Base-by-base conservation (phyloP, 1,140 invertebrate species). In the Centruroides sculpturatus region DNA sequence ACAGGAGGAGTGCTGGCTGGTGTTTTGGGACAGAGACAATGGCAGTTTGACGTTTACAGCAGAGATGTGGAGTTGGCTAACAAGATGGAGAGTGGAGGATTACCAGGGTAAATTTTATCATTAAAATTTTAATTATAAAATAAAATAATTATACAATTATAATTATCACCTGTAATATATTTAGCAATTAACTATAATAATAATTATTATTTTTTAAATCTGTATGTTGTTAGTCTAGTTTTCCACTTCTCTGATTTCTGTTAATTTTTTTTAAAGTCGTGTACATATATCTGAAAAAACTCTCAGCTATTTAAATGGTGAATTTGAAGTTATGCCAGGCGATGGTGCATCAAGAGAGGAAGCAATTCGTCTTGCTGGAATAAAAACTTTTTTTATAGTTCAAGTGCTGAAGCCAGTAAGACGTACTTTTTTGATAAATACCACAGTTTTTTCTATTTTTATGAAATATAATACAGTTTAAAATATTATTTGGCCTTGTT, bases 31-130 rank as follows among this genome's bases (percentile, higher is more conserved):
- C 89, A 97, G 68, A 76, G 89, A 41, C 95, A 98, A 71, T 98
- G 94, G 94, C 94, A 98, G 76, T 98, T 95, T 76, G 95, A 99
- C 70, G 91, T 99, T 46, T 98, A 97, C 74, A 92, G 89, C 61
- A 35, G 95, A 70, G 95, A 98, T 72, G 95, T 98, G 5, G 93
- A 93, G 69, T 77, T 98, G 51, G 95, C 95, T 9, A 98, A 98
- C 74, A 96, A 97, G 77, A 98, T 98, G 93, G 95, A 99, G 76
- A 92, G 90, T 72, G 90, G 88, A 62, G 95, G 95, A 48, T 83
- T 87, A 74, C 90, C 94, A 4, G 94, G 94, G 93, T 97, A 77
- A 80, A 81, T 75, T 54, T 0, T 35, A 13, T 63, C 49, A 8
- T 53, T 34, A 36, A 53, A 34, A 5, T 23, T 53, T 53, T n/a